These are phyloP conservation scores for Mesembrinibis cayennensis DNA, from an alignment of 2,113 vertebrate genomes.

Conservation along the genomic window DNA sequence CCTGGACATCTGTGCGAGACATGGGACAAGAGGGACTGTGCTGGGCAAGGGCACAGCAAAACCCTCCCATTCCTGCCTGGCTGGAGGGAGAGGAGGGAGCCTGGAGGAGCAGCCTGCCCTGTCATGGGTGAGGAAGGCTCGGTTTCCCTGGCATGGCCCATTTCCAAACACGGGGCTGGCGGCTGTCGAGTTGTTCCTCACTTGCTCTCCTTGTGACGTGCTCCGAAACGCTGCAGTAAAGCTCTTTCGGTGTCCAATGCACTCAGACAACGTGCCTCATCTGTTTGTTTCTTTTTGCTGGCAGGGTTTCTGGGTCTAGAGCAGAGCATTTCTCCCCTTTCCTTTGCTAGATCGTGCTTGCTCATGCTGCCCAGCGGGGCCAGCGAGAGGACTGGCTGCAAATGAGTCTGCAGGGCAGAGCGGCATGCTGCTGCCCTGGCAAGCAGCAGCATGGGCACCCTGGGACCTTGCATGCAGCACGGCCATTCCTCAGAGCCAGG, in stretches of 20 bases:
- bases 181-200: not conserved
- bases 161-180: not conserved
- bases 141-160: not conserved
- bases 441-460: not conserved
- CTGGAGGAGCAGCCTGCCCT: rapidly evolving
- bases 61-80: not conserved
- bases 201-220: rapidly evolving
- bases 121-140: not conserved
- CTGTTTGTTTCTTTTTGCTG: not conserved
- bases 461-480: rapidly evolving
- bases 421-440: not conserved
- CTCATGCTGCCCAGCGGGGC: rapidly evolving
- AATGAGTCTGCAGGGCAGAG: not conserved
- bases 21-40: not conserved
- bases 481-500: rapidly evolving
- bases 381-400: rapidly evolving
- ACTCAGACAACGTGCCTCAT: rapidly evolving
- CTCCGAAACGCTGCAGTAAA: not conserved
- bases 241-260: not conserved
- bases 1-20: not conserved
- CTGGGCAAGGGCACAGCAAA: rapidly evolving
- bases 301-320: not conserved
- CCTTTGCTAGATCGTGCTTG: not conserved
- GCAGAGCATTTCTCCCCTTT: not conserved
- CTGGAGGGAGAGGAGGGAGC: not conserved